These are phyloP conservation scores for Salminus brasiliensis DNA, from an alignment of 2,113 vertebrate genomes.

Conservation along the genomic window DNA sequence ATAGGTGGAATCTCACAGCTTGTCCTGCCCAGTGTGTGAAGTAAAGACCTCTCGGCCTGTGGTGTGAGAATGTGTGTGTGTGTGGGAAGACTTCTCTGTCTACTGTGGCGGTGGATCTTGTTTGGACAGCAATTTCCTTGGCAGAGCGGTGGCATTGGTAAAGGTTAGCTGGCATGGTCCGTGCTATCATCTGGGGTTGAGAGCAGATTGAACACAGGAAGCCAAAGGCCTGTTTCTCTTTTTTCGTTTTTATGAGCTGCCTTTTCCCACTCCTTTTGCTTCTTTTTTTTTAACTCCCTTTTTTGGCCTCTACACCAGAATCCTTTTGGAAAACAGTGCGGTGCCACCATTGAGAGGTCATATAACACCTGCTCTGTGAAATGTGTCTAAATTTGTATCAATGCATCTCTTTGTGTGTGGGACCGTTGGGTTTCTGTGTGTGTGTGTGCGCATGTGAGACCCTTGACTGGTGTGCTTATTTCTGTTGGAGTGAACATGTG, in stretches of 20 bases:
- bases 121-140: slow-evolving; percentile 54
- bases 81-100: slow-evolving; percentile 29
- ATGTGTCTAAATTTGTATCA: slow-evolving; percentile 46
- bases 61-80: slow-evolving; percentile 14
- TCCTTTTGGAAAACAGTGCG: slow-evolving; percentile 24
- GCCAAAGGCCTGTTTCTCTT: neutral
- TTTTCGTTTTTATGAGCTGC: slow-evolving; percentile 19
- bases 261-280: slow-evolving; percentile 26
- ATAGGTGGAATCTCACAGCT: slow-evolving; percentile 3
- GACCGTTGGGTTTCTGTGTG: neutral
- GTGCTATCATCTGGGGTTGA: slow-evolving; percentile 23
- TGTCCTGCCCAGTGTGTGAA: slow-evolving; percentile 28
- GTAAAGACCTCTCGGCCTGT: slow-evolving; percentile 26
- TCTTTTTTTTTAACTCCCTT: neutral
- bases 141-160: slow-evolving; percentile 27
- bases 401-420: slow-evolving; percentile 44
- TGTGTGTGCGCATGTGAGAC: neutral
- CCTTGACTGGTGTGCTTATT: neutral
- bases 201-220: slow-evolving; percentile 24
- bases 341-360: slow-evolving; percentile 8
- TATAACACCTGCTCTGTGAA: slow-evolving; percentile 47
- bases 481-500: slow-evolving; percentile 10
- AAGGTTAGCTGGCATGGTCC: slow-evolving; percentile 35
- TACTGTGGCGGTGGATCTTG: slow-evolving; percentile 34
- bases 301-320: slow-evolving; percentile 19